Evolutionary conservation across 2,888 invertebrate genomes (phyloP), one percentile per base, ranked within the genome.

Genomic region (Patella ulyssiponensis): DNA sequence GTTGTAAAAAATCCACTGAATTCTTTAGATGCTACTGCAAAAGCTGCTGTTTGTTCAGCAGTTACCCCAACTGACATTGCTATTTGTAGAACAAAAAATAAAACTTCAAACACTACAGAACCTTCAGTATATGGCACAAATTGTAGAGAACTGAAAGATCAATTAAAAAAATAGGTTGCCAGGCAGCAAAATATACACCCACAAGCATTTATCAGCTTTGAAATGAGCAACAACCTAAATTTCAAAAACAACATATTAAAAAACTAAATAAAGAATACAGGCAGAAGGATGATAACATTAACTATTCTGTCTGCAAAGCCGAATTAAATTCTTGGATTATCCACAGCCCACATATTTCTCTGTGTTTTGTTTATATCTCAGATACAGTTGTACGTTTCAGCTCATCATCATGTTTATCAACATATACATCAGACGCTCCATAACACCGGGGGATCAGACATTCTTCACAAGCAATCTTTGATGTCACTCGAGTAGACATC

Each of bases 11-110:
- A 51, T 7, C 58, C 58, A 44, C 64, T 64, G 27, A 76, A 76
- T 33, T 58, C 73, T 17, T 73, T 72, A 15, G 76, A 64, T 11
- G 72, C 76, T 44, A 76, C 71, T 5, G 73, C 17, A n/a, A 76
- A 72, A 51, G 73, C 56, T 12, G 76, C 71, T 1, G 76, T 76
- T 23, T 76, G 58, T 23, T 58, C 54, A 23, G 76, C 76, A 23
- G 76, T 76, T 3, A 76, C 72, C 1, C 76, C 76, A 17, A 76
- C 17, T 3, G 76, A 72, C 53, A 76, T 58, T 3, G 69, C 56
- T 51, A 76, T 58, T 53, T 76, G 76, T 64, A 76, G 69, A 20
- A 76, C 51, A 69, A 76, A 76, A 51, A 69, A 76, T n/a, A 64
- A 52, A 3, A 64, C 58, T 12, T 72, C 76, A 64, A 76, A 76